Evolutionary conservation across 2,797 vertebrate species (phyloP).

Genomic region (Crenuchus spilurus): DNA sequence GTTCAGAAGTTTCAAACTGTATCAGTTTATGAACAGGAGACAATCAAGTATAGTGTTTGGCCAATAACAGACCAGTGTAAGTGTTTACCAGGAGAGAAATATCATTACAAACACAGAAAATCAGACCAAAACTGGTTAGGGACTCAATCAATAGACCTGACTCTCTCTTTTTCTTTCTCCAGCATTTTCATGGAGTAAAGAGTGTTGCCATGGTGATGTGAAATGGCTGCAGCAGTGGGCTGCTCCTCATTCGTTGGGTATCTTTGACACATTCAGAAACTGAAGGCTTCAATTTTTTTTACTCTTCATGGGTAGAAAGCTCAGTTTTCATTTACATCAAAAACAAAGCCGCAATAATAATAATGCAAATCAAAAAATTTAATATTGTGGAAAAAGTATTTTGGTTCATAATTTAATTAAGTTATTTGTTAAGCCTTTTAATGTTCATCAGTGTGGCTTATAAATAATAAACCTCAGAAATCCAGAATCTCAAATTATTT

Average conservation of each 20-base stretch:
- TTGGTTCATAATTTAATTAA: too few relatives aligned
- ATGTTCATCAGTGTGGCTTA: too few relatives aligned
- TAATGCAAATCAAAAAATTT: too few relatives aligned
- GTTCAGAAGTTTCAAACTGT: constrained; percentile 21
- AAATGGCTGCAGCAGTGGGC: constrained; percentile 67
- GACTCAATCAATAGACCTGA: constrained; percentile 71
- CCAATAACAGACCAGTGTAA: constrained; percentile 63
- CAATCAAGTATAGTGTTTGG: constrained; percentile 58
- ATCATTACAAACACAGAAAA: constrained; percentile 70
- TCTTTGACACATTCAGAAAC: constrained; percentile 47
- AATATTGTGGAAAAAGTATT: too few relatives aligned
- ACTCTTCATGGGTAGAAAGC: background rate
- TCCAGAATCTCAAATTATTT: too few relatives aligned
- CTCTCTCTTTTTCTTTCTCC: constrained; percentile 57
- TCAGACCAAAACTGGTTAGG: constrained; percentile 71
- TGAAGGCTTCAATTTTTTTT: constrained; percentile 4
- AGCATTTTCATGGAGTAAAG: constrained; percentile 54
- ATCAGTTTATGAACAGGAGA: constrained; percentile 23
- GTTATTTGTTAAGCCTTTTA: too few relatives aligned
- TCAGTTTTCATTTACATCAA: constrained; percentile 11
- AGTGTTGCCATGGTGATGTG: constrained; percentile 77
- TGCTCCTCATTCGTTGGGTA: constrained; percentile 31
- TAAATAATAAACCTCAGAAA: too few relatives aligned
- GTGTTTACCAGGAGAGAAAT: constrained; percentile 69
- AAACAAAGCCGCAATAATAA: too few relatives aligned